Evolutionary conservation across 2,113 vertebrate genomes (phyloP), one percentile per base, ranked within the genome.

Genomic region (Micronycteris hirsuta): DNA sequence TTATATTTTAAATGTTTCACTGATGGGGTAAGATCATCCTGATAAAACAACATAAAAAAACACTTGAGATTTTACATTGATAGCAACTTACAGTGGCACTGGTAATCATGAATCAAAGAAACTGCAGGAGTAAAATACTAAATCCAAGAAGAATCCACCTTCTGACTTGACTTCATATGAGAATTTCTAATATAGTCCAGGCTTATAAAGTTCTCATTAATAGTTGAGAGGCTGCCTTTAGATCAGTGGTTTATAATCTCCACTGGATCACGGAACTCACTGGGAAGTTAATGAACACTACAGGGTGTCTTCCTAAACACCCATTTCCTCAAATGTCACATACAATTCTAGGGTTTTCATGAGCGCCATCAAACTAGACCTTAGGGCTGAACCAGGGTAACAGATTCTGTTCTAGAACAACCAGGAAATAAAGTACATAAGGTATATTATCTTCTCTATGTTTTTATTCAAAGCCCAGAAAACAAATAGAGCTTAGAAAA

Each of bases 41-140:
- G 45, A 2, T 28, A 70, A 33, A 1, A 78, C 8, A 22, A 2
- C 84, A 47, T 77, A 3, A 70, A 0, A 38, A 43, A 0, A 2
- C 3, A 77, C 71, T 31, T 38, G 19, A 82, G 9, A 86, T 68
- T 96, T 94, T 83, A 88, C 86, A 86, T 87, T 10, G 61, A 36
- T 5, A 88, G 20, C 71, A 85, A 85, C 87, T 81, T 86, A 96
- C 36, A 80, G 83, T 31, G 17, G 88, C 70, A 88, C 2, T 85
- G 56, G 54, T 54, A 67, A 82, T 77, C 16, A 13, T 93, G 61
- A 93, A 91, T 90, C 49, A 93, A 91, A 96, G 16, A 93, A 90
- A 94, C 19, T 88, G 41, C 54, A 90, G 5, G 15, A 3, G 31
- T 61, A 96, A 96, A 96, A 87, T 26, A 58, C 7, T 13, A 97